Evolutionary conservation across 1,140 invertebrate species (phyloP).

Genomic region (Doryteuthis pealeii): DNA sequence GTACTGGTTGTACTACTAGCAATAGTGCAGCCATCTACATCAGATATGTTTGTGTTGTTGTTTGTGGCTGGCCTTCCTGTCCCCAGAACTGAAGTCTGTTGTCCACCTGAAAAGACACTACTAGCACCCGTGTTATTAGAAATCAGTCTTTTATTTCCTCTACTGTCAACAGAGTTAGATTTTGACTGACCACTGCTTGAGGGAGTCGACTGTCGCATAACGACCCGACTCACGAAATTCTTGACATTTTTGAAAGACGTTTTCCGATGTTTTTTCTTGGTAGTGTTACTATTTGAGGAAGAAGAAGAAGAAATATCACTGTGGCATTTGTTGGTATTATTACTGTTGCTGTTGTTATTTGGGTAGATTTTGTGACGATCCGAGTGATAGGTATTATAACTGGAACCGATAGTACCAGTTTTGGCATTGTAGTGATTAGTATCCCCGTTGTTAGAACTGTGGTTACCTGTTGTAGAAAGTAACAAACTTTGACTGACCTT

Average conservation of each 20-base stretch:
- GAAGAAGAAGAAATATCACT: neutral
- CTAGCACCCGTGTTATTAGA: no score
- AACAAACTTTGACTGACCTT: constrained; percentile 39
- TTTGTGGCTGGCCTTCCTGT: no score
- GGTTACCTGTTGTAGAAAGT: constrained; percentile 20
- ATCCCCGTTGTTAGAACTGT: neutral
- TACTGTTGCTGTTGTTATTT: constrained; percentile 4
- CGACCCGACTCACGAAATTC: constrained; percentile 36
- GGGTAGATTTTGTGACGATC: constrained; percentile 15
- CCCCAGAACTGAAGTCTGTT: no score
- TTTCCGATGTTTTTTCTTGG: constrained; percentile 5
- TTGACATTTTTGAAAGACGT: constrained; percentile 42
- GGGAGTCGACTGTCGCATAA: constrained; percentile 8
- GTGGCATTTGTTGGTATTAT: neutral
- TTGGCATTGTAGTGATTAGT: no score
- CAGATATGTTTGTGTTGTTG: no score
- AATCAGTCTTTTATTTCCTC: no score
- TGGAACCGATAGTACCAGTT: no score
- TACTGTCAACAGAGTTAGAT: no score
- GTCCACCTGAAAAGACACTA: no score
- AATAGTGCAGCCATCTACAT: no score
- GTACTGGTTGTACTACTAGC: no score
- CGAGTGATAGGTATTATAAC: neutral
- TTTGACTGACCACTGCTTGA: no score
- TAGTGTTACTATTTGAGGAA: neutral